Base-by-base conservation (phyloP, 2,888 invertebrate genomes). In the Sisyra terminalis region DNA sequence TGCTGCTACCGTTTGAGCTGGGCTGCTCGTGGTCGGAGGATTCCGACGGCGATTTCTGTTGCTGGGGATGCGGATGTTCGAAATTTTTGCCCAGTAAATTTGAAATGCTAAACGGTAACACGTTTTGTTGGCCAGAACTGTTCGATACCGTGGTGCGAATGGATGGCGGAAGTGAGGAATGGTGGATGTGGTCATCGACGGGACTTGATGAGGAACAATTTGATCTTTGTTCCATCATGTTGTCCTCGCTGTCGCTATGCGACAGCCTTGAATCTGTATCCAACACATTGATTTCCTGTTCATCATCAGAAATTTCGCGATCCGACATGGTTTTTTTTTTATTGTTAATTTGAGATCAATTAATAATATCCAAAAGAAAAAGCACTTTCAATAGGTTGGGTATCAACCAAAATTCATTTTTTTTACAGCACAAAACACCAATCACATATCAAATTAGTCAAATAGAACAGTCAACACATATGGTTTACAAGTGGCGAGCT, bases 91-190 rank as follows among this genome's bases (percentile, higher is more conserved):
- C 81, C 55, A 83, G 64, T 53, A 85, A 67, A 54, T 84, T 73
- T 29, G 83, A 84, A 70, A 85, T 85, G 62, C 84, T 84, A 65
- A 85, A 85, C 45, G 84, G 80, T 51, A 85, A 56, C 34, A 71
- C 70, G 37, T 71, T 70, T 53, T 69, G 69, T 31, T 55, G 53
- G n/a, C 43, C 52, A 47, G 58, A 58, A 68, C 59, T 66, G 66
- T 46, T 70, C 70, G 31, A 15, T 40, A 39, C 18, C 11, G 34
- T 34, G 8, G 34, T 34, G 34, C 13, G 13, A 8, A n/a, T 34
- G 34, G 15, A 34, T 24, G 24, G 24, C 24, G 24, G 24, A 7
- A 24, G 24, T 24, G 24, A 24, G 24, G 24, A 24, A 24, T 24
- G 24, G 24, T 24, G 24, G 11, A 34, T 34, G 50, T 65, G 59